These are phyloP conservation scores for Solea senegalensis DNA, from an alignment of 2,113 vertebrate genomes.

Conservation along the genomic window DNA sequence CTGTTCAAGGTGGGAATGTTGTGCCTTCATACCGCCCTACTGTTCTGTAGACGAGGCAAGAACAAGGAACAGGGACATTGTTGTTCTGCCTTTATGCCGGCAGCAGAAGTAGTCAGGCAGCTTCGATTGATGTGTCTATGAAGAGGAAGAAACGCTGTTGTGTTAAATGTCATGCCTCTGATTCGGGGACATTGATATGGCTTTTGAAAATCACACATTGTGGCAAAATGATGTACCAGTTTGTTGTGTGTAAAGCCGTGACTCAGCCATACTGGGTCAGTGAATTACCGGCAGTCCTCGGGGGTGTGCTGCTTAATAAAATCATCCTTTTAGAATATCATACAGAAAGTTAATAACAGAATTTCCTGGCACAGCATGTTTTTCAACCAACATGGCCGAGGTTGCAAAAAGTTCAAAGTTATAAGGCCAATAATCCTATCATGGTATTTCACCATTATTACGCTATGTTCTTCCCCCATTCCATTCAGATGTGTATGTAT, in stretches of 20 bases:
- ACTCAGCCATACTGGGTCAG: conserved; percentile 34
- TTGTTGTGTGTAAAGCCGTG: not conserved
- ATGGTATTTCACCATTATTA: not conserved
- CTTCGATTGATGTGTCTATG: not conserved
- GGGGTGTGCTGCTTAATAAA: conserved; percentile 38
- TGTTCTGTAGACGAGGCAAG: not conserved
- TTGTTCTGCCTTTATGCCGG: not conserved
- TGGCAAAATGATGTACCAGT: not conserved
- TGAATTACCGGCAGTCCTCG: conserved; percentile 30
- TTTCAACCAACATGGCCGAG: not conserved
- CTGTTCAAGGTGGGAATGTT: not conserved
- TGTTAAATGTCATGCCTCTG: not conserved
- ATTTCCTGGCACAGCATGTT: not conserved
- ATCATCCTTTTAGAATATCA: conserved; percentile 12
- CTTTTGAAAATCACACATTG: not conserved
- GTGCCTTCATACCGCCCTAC: not conserved
- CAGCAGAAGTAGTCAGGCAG: not conserved
- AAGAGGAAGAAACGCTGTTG: not conserved
- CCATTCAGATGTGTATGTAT: not conserved
- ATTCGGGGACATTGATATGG: not conserved
- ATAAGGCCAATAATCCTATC: not conserved
- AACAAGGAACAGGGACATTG: not conserved
- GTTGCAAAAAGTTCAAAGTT: conserved; percentile 6
- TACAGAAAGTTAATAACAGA: conserved; percentile 12
- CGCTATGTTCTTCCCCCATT: not conserved